phyloP scores from a whole-genome alignment of 2,888 invertebrate genomes.

The Macrosoma leucophasiata region DNA sequence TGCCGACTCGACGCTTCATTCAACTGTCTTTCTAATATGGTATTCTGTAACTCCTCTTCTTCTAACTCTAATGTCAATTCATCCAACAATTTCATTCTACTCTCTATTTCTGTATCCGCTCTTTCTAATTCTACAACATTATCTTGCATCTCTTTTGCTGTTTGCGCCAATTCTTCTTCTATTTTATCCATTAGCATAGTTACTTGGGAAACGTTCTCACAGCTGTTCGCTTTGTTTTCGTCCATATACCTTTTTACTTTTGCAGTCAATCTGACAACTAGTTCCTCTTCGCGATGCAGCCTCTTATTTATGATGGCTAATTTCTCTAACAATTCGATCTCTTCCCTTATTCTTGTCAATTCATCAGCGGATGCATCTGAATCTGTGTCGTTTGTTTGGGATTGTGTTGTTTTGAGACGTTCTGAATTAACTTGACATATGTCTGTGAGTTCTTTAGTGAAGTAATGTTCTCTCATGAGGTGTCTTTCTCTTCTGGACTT shows the following conservation, averaged over 20 bases:
- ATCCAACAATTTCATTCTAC: slow-evolving; percentile 70
- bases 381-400: slow-evolving; percentile 66
- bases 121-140: slow-evolving; percentile 66
- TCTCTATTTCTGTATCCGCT: slow-evolving; percentile 71
- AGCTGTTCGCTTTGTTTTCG: slow-evolving; percentile 66
- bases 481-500: slow-evolving; percentile 72
- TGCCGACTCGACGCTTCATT: slow-evolving; percentile 65
- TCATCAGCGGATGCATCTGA: slow-evolving; percentile 70
- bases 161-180: slow-evolving; percentile 66
- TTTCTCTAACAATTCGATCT: slow-evolving; percentile 83
- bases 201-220: slow-evolving; percentile 67
- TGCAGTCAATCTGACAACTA: slow-evolving; percentile 79
- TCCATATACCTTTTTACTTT: slow-evolving; percentile 78
- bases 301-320: slow-evolving; percentile 83
- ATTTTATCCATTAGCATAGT: slow-evolving; percentile 66
- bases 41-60: slow-evolving; percentile 65
- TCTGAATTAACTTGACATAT: slow-evolving; percentile 72
- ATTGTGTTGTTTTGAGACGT: slow-evolving; percentile 56
- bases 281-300: slow-evolving; percentile 83
- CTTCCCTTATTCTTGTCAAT: slow-evolving; percentile 76
- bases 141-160: slow-evolving; percentile 70
- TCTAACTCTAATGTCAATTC: slow-evolving; percentile 71
- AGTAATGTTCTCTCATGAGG: slow-evolving; percentile 72
- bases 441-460: slow-evolving; percentile 70
- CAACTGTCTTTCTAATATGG: slow-evolving; percentile 62